Evolutionary conservation across 1,140 invertebrate genomes (phyloP).

Genomic region (Oncopodura yosiiana): DNA sequence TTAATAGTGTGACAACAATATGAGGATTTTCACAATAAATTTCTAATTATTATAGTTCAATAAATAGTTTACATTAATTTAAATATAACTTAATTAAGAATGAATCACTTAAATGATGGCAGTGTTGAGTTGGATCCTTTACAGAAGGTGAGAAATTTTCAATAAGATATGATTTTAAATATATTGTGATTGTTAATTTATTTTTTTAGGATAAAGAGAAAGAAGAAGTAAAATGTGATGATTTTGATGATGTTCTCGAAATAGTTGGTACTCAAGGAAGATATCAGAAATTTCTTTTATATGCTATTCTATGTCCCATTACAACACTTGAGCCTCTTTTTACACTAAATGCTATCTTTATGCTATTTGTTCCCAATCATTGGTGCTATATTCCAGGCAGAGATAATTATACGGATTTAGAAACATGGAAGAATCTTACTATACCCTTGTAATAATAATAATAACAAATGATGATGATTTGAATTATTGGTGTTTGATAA

Average conservation of each 20-base stretch:
- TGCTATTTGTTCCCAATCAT: conserved; percentile 30
- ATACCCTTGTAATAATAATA: conserved; percentile 25
- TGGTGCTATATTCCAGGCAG: conserved; percentile 29
- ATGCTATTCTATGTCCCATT: conserved; percentile 25
- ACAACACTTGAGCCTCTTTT: conserved; percentile 30
- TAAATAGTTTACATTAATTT: too few relatives aligned
- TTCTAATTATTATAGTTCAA: too few relatives aligned
- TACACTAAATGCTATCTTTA: conserved; percentile 32
- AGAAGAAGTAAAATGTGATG: conserved; percentile 14
- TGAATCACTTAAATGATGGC: conserved; percentile 5
- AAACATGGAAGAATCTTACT: conserved; percentile 30
- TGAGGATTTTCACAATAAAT: too few relatives aligned
- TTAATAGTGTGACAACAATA: too few relatives aligned
- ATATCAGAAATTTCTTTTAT: conserved; percentile 31
- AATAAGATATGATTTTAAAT: background rate
- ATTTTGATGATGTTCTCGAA: conserved; percentile 34
- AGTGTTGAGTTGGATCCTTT: conserved; percentile 13
- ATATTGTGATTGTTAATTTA: background rate
- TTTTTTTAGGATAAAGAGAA: background rate
- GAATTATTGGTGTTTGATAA: background rate
- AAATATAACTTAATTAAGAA: too few relatives aligned
- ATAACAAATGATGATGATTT: background rate
- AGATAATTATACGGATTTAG: conserved; percentile 11
- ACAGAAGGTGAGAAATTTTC: conserved; percentile 9
- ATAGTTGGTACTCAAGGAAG: conserved; percentile 30